phyloP scores from a whole-genome alignment of 2,888 invertebrate species.

The Phaonia tiefii region DNA sequence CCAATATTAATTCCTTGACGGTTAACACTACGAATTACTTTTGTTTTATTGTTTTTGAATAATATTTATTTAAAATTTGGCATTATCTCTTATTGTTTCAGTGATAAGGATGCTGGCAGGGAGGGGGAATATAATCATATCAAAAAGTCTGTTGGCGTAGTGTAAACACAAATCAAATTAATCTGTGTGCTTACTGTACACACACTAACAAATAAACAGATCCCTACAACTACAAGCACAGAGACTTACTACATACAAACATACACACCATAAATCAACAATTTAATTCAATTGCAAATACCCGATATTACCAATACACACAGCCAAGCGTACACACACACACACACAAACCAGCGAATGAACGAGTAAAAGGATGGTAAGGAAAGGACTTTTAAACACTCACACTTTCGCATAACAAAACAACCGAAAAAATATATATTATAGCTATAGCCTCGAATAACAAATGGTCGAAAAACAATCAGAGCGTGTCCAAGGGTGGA shows the following conservation, averaged over 20 bases:
- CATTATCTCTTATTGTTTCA: constrained; percentile 14
- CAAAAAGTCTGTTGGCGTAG: constrained; percentile 34
- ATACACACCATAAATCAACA: constrained; percentile 60
- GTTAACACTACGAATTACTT: no score
- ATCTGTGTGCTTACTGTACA: constrained; percentile 49
- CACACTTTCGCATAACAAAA: neutral
- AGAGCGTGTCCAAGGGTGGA: constrained; percentile 21
- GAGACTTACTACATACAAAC: neutral
- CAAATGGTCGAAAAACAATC: constrained; percentile 45
- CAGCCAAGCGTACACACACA: neutral
- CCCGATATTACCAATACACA: constrained; percentile 45
- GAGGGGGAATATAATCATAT: constrained; percentile 11
- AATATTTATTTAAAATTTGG: constrained; percentile 18
- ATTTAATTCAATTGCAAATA: constrained; percentile 63
- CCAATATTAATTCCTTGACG: no score
- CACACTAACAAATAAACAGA: neutral
- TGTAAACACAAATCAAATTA: constrained; percentile 57
- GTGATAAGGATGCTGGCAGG: no score
- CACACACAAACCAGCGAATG: neutral
- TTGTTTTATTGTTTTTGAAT: no score
- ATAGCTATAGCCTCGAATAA: constrained; percentile 29
- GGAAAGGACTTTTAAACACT: constrained; percentile 3
- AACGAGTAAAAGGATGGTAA: no score
- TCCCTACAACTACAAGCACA: neutral
- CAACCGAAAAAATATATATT: constrained; percentile 22